These are phyloP conservation scores for Ibidorhyncha struthersii DNA, from an alignment of 2,113 vertebrate genomes.

Conservation along the genomic window DNA sequence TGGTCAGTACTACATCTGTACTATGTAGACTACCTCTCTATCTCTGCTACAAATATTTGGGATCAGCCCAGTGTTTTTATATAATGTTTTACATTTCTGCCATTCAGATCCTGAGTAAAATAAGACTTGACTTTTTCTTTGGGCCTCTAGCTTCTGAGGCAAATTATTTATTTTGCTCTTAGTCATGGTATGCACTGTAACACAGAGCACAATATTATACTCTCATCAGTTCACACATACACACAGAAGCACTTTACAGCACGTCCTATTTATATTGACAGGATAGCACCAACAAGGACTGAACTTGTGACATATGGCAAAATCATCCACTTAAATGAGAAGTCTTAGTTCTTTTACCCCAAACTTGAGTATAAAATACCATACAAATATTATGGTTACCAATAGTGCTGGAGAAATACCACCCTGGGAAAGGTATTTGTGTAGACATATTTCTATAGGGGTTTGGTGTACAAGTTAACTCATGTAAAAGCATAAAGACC, in stretches of 20 bases:
- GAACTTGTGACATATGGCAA: neutral
- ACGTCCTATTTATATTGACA: neutral
- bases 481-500: neutral
- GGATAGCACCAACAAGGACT: neutral
- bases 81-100: neutral
- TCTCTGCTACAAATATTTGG: neutral
- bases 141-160: neutral
- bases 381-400: neutral
- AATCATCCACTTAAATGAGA: neutral
- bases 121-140: neutral
- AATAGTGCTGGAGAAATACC: neutral
- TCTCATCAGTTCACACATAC: neutral
- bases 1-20: neutral
- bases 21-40: neutral
- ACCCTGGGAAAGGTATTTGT: neutral
- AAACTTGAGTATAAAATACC: neutral
- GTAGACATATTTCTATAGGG: neutral
- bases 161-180: neutral
- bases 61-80: neutral
- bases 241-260: neutral
- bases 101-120: neutral
- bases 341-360: neutral
- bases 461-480: neutral
- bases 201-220: neutral
- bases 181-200: neutral